Percentiles rank a stretch among this genome's conserved stretches.
Conservation (phyloP, 2,888 invertebrate genomes). For the Oxyscelio sp. region DNA sequence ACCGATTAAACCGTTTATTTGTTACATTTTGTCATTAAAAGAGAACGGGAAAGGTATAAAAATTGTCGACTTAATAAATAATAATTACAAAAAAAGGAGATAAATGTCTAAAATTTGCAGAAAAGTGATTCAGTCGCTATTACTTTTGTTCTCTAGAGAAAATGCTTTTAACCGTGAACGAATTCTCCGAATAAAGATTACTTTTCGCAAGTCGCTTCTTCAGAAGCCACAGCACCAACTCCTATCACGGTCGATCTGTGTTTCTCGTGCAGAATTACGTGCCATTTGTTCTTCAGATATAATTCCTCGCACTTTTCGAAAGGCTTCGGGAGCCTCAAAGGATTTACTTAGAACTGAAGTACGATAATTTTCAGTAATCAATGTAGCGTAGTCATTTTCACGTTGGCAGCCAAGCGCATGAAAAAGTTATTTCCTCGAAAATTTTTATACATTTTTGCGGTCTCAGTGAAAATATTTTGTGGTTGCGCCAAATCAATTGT, state of each 20-base stretch:
- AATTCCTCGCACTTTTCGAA: constrained; percentile 48
- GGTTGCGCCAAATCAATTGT: constrained; percentile 35
- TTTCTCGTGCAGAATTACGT: constrained; percentile 53
- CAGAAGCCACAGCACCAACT: constrained; percentile 6
- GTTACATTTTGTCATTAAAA: background rate
- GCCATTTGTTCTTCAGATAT: constrained; percentile 48
- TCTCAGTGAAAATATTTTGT: constrained; percentile 10
- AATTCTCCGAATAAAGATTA: constrained; percentile 52
- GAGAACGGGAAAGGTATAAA: background rate
- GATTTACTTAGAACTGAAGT: constrained; percentile 32
- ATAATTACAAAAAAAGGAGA: background rate
- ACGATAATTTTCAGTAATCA: constrained; percentile 51
- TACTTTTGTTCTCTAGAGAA: constrained; percentile 13
- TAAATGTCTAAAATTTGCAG: background rate
- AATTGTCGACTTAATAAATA: background rate
- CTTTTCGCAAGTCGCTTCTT: constrained; percentile 48
- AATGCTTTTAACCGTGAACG: constrained; percentile 18
- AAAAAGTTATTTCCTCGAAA: constrained; percentile 12
- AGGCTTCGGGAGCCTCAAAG: constrained; percentile 32
- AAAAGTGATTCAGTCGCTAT: constrained; percentile 18
- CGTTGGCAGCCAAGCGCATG: constrained; percentile 32
- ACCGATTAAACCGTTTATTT: constrained; percentile 17
- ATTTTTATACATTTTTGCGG: constrained; percentile 32
- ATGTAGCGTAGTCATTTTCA: constrained; percentile 36
- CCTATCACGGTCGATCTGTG: constrained; percentile 37